Percentiles rank a stretch among this genome's conserved stretches.
These are phyloP conservation scores for Lepidothrix coronata DNA, from an alignment of 2,113 vertebrate genomes.

Conservation along the genomic window DNA sequence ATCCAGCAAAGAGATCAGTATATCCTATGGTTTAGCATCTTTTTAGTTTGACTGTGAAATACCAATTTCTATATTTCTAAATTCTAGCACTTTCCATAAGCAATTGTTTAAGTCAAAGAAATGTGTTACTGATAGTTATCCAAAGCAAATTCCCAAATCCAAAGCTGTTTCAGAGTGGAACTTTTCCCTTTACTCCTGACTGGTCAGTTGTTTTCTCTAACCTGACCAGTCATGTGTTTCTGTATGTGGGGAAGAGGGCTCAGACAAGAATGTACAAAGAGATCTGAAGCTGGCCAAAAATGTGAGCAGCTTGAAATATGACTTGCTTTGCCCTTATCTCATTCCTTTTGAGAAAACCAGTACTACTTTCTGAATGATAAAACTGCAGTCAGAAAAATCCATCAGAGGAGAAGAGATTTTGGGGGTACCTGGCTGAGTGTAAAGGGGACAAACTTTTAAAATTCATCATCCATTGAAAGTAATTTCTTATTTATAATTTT, in stretches of 20 bases:
- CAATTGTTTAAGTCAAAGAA: neutral
- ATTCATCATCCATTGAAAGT: neutral
- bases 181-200: neutral
- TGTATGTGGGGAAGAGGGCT: neutral
- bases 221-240: neutral
- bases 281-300: neutral
- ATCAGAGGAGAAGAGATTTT: neutral
- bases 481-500: neutral
- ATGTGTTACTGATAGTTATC: neutral
- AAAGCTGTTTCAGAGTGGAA: neutral
- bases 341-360: neutral
- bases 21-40: neutral
- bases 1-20: neutral
- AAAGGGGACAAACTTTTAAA: neutral
- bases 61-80: neutral
- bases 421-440: neutral
- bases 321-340: neutral
- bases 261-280: neutral
- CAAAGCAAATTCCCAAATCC: neutral
- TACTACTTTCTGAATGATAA: neutral
- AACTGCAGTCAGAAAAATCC: neutral
- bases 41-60: neutral
- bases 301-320: neutral
- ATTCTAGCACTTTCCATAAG: rapidly evolving
- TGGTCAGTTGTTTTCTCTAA: neutral